Evolutionary conservation across 2,888 invertebrate genomes (phyloP).

Genomic region (Ochropleura leucogaster): DNA sequence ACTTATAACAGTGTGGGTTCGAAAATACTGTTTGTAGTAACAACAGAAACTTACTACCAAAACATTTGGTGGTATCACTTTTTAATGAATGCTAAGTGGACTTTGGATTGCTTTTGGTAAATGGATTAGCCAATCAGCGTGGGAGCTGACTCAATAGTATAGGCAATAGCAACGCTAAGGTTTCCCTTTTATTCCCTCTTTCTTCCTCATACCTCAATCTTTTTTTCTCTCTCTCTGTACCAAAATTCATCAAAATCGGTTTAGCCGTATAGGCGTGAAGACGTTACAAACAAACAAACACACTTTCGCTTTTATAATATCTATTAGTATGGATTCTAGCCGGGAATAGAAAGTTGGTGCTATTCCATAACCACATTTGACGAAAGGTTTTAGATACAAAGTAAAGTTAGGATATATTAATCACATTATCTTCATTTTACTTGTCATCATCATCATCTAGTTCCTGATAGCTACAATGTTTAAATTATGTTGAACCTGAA

Average conservation of each 20-base stretch:
- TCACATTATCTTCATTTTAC: not conserved
- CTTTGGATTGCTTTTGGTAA: not conserved
- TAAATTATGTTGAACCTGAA: constrained; percentile 5
- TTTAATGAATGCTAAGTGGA: not conserved
- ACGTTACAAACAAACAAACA: too few species aligned
- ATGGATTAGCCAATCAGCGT: not conserved
- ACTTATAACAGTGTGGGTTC: not conserved
- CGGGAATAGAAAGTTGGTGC: not conserved
- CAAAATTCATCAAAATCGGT: too few species aligned
- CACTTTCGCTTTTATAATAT: too few species aligned
- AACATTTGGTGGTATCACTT: not conserved
- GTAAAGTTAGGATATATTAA: not conserved
- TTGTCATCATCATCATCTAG: not conserved
- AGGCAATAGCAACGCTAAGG: too few species aligned
- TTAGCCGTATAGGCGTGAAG: too few species aligned
- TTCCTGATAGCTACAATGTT: not conserved
- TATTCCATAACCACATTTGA: not conserved
- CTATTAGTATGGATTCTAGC: not conserved
- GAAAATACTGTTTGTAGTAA: not conserved
- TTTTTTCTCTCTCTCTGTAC: too few species aligned
- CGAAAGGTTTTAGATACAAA: not conserved
- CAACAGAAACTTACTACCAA: not conserved
- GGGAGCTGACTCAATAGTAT: not conserved
- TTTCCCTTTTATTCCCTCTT: too few species aligned
- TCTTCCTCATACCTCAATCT: too few species aligned